These are phyloP conservation scores for Polyploca ridens DNA, from an alignment of 2,888 invertebrate genomes.

Conservation along the genomic window DNA sequence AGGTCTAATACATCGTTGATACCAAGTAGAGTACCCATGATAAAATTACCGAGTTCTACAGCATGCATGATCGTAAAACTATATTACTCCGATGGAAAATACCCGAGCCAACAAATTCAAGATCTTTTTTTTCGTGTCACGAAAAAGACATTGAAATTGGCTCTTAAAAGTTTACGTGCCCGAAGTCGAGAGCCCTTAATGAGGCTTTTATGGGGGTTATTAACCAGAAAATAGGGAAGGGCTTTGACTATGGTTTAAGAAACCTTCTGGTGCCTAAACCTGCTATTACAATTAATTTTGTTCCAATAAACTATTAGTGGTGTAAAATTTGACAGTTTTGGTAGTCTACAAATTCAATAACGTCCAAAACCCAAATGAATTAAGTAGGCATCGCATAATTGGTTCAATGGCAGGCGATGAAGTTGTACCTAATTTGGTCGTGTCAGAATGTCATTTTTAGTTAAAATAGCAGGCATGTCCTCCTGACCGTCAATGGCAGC, in stretches of 20 bases:
- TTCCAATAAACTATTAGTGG: no score
- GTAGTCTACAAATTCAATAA: no score
- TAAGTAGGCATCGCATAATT: no score
- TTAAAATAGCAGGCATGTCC: no score
- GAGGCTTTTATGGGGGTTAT: constrained; percentile 8
- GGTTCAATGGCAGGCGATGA: no score
- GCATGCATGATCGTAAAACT: background rate
- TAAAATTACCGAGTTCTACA: background rate
- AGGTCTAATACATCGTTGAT: no score
- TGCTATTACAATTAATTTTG: background rate
- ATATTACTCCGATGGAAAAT: background rate
- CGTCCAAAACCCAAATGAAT: no score
- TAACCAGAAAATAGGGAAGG: constrained; percentile 1
- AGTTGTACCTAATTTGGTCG: no score
- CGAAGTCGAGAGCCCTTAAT: background rate
- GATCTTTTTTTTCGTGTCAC: constrained; percentile 12
- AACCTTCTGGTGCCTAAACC: background rate
- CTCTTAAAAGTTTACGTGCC: constrained; percentile 17
- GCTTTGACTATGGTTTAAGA: background rate
- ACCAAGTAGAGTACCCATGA: background rate
- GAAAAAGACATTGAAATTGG: constrained; percentile 11
- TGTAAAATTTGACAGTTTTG: no score
- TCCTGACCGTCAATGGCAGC: no score
- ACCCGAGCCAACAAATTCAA: background rate
- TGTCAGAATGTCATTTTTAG: no score